A percentile compares a stretch with the other conserved stretches of the same genome.
Evolutionary conservation across 2,113 vertebrate species (phyloP).

Genomic region (Otocyon megalotis): DNA sequence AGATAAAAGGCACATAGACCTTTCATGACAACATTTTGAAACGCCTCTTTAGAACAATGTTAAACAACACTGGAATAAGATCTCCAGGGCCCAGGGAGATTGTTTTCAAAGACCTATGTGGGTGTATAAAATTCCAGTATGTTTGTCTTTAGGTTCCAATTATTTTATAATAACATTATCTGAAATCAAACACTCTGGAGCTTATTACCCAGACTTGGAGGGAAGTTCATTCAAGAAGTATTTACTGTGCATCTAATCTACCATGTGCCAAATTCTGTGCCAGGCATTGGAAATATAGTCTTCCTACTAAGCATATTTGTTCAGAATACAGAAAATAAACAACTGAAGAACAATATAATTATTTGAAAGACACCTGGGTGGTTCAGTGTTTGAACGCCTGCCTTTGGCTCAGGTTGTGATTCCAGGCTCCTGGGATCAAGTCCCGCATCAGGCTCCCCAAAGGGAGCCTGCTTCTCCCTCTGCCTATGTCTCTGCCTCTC

Average conservation of each 20-base stretch:
- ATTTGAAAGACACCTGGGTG: not conserved
- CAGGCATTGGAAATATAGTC: not conserved
- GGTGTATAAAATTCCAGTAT: not conserved
- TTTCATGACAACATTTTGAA: slow-evolving; percentile 25
- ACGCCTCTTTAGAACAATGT: not conserved
- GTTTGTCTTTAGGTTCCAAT: not conserved
- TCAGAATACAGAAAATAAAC: not conserved
- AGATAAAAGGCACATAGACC: not conserved
- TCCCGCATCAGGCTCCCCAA: no score
- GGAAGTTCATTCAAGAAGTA: not conserved
- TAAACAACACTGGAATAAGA: not conserved
- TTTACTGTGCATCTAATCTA: not conserved
- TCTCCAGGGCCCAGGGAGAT: not conserved
- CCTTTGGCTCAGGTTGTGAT: no score
- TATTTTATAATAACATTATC: not conserved
- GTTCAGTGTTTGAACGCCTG: no score
- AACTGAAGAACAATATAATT: not conserved
- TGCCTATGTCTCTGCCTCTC: no score
- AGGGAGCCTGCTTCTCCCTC: no score
- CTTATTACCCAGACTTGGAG: slow-evolving; percentile 12
- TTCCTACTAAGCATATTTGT: not conserved
- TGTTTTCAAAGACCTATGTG: not conserved
- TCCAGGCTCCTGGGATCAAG: no score
- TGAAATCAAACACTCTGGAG: slow-evolving; percentile 24
- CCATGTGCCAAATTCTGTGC: not conserved